Evolutionary conservation across 92 coral and sea anemone species (phyloP).

Genomic region (Nematostella vectensis): DNA sequence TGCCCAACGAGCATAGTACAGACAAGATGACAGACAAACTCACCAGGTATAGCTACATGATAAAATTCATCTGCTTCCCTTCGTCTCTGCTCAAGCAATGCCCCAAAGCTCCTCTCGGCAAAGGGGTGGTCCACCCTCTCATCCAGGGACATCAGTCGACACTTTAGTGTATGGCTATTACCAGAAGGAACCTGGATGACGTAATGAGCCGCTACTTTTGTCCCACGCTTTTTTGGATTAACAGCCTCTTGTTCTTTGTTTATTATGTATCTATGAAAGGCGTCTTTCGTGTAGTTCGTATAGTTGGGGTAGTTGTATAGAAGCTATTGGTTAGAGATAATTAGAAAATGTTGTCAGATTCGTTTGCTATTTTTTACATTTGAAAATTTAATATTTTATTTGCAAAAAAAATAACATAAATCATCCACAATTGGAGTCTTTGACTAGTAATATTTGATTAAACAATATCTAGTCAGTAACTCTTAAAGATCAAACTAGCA

Average conservation of each 20-base stretch:
- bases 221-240: slow-evolving; percentile 61
- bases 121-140: slow-evolving; percentile 63
- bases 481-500: no score
- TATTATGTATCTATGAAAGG: slow-evolving; percentile 82
- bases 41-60: slow-evolving; percentile 75
- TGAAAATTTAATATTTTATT: no score
- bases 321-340: slow-evolving; percentile 25
- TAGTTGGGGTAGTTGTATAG: slow-evolving; percentile 46
- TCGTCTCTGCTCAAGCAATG: slow-evolving; percentile 45
- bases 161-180: slow-evolving; percentile 49
- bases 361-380: not conserved
- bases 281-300: slow-evolving; percentile 93
- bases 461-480: no score
- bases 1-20: no score
- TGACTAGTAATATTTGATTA: no score
- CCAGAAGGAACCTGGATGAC: slow-evolving; percentile 64
- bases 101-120: slow-evolving; percentile 61
- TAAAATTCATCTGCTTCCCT: slow-evolving; percentile 84
- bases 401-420: no score
- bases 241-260: slow-evolving; percentile 75
- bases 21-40: no score
- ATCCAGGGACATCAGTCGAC: slow-evolving; percentile 63
- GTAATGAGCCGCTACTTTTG: slow-evolving; percentile 80
- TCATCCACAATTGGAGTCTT: no score
- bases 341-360: not conserved